These are phyloP conservation scores for Uria aalge DNA, from an alignment of 2,113 vertebrate species.

Conservation along the genomic window DNA sequence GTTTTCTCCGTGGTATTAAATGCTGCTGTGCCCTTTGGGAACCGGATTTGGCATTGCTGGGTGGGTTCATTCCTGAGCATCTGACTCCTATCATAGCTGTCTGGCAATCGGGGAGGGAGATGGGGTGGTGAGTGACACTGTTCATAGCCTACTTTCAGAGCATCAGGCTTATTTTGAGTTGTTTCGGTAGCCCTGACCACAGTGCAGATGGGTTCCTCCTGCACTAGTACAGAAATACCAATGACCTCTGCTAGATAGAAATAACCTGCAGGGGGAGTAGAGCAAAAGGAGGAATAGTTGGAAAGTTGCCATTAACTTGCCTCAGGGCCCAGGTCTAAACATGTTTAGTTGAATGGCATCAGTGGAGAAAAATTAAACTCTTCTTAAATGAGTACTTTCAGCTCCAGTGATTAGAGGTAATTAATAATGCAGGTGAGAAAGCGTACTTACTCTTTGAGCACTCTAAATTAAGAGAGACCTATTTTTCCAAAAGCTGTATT, in stretches of 20 bases:
- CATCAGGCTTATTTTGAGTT: not conserved
- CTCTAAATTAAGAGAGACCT: conserved; percentile 51
- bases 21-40: not conserved
- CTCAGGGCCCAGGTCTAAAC: not conserved
- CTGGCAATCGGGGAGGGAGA: not conserved
- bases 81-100: not conserved
- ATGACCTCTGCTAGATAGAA: not conserved
- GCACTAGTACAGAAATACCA: not conserved
- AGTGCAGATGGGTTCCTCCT: not conserved
- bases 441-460: not conserved
- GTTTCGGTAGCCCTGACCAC: not conserved
- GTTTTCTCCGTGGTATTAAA: not conserved
- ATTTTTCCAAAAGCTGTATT: conserved; percentile 19
- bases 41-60: not conserved
- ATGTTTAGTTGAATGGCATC: not conserved
- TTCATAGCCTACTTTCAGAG: not conserved
- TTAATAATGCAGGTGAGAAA: conserved; percentile 43
- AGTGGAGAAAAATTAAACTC: conserved; percentile 32
- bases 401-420: conserved; percentile 36
- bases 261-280: not conserved
- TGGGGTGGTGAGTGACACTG: not conserved
- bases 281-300: not conserved
- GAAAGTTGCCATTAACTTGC: not conserved
- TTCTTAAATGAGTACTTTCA: conserved; percentile 25
- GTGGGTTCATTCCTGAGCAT: not conserved